A percentile compares a stretch with the other conserved stretches of the same genome.
Evolutionary conservation across 2,888 invertebrate species (phyloP).

Genomic region (Aethes cnicana): DNA sequence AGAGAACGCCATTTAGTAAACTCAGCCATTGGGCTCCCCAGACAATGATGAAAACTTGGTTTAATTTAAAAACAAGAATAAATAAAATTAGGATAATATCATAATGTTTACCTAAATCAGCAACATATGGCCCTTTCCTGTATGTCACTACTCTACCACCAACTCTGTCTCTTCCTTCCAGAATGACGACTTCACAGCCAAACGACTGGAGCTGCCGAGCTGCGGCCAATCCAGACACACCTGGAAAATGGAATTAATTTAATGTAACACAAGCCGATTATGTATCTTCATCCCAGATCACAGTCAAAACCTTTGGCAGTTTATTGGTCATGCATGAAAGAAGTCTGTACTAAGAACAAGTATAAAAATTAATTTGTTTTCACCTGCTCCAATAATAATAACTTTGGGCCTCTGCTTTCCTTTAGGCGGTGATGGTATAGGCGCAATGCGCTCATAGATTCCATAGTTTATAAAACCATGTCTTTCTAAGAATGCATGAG

Average conservation of each 20-base stretch:
- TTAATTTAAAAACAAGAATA: neutral
- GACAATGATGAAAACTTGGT: neutral
- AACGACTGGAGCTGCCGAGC: conserved; percentile 97
- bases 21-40: too few relatives aligned
- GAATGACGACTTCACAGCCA: conserved; percentile 96
- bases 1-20: too few relatives aligned
- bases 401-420: conserved; percentile 86
- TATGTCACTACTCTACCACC: conserved; percentile 98
- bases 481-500: conserved; percentile 95
- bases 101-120: conserved; percentile 81
- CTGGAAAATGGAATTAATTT: conserved; percentile 82
- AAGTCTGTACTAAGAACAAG: too few relatives aligned
- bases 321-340: too few relatives aligned
- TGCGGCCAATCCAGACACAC: conserved; percentile 96
- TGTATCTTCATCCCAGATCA: too few relatives aligned
- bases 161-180: conserved; percentile 94
- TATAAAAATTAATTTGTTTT: too few relatives aligned
- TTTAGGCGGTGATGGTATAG: conserved; percentile 81
- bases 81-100: neutral
- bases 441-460: conserved; percentile 93
- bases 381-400: conserved; percentile 86
- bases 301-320: too few relatives aligned
- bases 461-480: conserved; percentile 99
- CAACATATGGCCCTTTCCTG: conserved; percentile 91
- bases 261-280: too few relatives aligned